Base-by-base conservation (phyloP, 2,888 invertebrate genomes). In the Lepidochitona cinerea region DNA sequence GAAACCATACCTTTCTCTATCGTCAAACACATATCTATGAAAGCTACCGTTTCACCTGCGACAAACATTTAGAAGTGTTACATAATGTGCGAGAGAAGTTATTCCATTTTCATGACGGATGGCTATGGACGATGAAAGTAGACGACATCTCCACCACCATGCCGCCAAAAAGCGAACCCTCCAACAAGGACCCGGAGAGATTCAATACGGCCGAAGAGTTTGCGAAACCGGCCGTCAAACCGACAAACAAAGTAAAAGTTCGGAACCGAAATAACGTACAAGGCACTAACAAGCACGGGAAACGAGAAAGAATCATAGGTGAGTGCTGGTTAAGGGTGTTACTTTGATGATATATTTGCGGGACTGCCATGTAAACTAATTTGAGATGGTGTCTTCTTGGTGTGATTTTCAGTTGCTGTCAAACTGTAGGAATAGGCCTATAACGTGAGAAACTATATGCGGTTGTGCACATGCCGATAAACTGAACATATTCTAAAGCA, bases 161-260 rank as follows among this genome's bases (percentile, higher is more conserved):
- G 59, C 59, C 59, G 14, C 59, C 59, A 23, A 59, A 59, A 59
- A 59, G 59, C 32, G 59, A 59, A 59, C 59, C 59, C 14, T 59
- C 59, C 14, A 59, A 59, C 26, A 59, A 29, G 59, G 59, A 59
- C 29, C 59, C 59, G 26, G 32, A 23, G 26, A 59, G 59, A 26
- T 59, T 59, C 29, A 29, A 59, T 14, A 32, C 23, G 26, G 32
- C 23, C 1, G 59, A 59, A 26, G 59, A 59, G 29, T 59, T 59
- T 32, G 59, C 59, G 14, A 23, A 59, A 2, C 59, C 32, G 23
- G 59, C 59, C 26, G 59, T 59, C 32, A 23, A 32, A 59, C 59
- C 59, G 26, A 59, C 59, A 14, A 59, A 59, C 59, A 26, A 23
- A 14, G 9, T 59, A 23, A 59, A 59, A 59, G 29, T 9, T 23